Percentiles rank a stretch among this genome's conserved stretches.
Evolutionary conservation across 2,797 vertebrate genomes (phyloP).

Genomic region (Platalea minor): DNA sequence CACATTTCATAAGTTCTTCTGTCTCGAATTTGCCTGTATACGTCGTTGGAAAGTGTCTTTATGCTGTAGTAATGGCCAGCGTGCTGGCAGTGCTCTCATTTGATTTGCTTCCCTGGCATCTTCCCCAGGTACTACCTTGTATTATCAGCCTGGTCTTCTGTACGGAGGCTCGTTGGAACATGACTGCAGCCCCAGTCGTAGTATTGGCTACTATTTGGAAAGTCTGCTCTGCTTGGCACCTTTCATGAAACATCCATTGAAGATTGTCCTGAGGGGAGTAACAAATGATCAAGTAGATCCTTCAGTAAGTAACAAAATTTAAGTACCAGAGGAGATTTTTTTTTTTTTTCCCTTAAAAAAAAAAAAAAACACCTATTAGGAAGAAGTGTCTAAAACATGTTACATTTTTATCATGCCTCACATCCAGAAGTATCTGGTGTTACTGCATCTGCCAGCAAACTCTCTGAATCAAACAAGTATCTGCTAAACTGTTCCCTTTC

Average conservation of each 20-base stretch:
- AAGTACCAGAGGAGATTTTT: neutral
- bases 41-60: neutral
- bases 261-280: constrained; percentile 87
- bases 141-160: constrained; percentile 92
- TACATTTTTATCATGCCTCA: neutral
- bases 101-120: neutral
- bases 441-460: neutral
- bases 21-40: accelerated
- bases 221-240: constrained; percentile 91
- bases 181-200: constrained; percentile 86
- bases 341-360: too few relatives aligned
- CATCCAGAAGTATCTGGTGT: neutral
- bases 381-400: neutral
- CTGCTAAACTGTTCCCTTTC: neutral
- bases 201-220: constrained; percentile 94
- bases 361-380: too few relatives aligned
- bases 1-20: neutral
- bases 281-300: constrained; percentile 92
- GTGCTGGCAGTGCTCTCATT: neutral
- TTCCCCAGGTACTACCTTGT: constrained; percentile 85
- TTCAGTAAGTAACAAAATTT: constrained; percentile 81
- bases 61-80: neutral
- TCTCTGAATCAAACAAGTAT: neutral
- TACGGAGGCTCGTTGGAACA: constrained; percentile 89
- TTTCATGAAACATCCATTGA: constrained; percentile 91